phyloP scores from a whole-genome alignment of 1,140 invertebrate species.

The Meloidogyne hapla region DNA sequence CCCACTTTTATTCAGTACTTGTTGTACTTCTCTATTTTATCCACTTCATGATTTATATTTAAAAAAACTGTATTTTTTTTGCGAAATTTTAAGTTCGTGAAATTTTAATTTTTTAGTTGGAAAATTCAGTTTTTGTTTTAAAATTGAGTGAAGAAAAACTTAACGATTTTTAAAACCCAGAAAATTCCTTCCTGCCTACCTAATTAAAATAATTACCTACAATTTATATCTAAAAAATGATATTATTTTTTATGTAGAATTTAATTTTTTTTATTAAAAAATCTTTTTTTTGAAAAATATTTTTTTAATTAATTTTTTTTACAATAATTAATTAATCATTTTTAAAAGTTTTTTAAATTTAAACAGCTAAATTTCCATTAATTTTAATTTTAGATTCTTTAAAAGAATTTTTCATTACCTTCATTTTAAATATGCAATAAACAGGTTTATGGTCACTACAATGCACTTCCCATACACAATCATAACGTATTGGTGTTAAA shows the following conservation, averaged over 20 bases:
- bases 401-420: constrained; percentile 13
- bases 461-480: constrained; percentile 47
- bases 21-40: no score
- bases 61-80: no score
- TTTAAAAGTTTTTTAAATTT: no score
- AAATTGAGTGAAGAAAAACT: no score
- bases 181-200: not conserved
- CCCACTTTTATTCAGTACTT: no score
- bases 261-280: not conserved
- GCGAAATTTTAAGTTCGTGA: no score
- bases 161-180: no score
- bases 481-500: constrained; percentile 37
- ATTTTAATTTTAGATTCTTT: not conserved
- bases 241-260: not conserved
- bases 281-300: not conserved
- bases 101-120: no score
- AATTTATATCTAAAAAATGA: no score
- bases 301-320: not conserved
- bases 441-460: constrained; percentile 43
- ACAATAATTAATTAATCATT: no score
- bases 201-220: not conserved
- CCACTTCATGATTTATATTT: no score
- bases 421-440: constrained; percentile 27
- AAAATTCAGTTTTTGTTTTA: no score
- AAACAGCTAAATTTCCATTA: not conserved